Base-by-base conservation (phyloP, 2,888 invertebrate genomes). In the Diarsia dahlii region DNA sequence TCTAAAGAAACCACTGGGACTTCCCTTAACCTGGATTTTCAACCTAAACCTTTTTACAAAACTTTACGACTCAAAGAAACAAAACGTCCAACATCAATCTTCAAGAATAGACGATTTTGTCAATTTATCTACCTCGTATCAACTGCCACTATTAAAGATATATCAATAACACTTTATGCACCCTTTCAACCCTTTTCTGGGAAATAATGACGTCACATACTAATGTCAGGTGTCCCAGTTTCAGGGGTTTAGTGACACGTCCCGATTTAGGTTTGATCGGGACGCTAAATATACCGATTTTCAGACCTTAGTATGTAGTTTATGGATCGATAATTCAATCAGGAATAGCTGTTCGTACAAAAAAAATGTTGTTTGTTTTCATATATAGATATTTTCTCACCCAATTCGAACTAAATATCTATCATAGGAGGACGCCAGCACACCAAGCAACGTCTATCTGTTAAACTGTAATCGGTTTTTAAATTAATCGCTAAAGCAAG, bases 161-260 rank as follows among this genome's bases (percentile, higher is more conserved):
- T 77, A 85, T 85, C 74, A 76, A 74, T 78, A 73, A 67, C 74
- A 78, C 73, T 82, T 76, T 66, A 71, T 71, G 54, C 70, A 65
- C 74, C 76, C 80, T 74, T 84, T 76, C 46, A 67, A 72, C 58
- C 79, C 74, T 63, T 77, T 74, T 74, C 5, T 28, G 12, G 28
- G n/a, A 12, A 20, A 28, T 39, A 68, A 75, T 86, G 85, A 82
- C 78, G 80, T 82, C 74, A 84, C 66, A 68, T 18, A 63, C 3
- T 2, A 3, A 63, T 63, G 63, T 15, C n/a, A 63, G 63, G n/a
- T n/a, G 63, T n/a, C 8, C 39, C 12, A 9, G 3, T 20, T 45
- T 63, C 6, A 63, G 62, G n/a, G 62, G n/a, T 8, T 9, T 28
- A 15, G 15, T 39, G 13, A 45, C 13, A 1, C 39, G n/a, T 63